A percentile compares a stretch with the other conserved stretches of the same genome.
Conservation (phyloP, 2,888 invertebrate genomes). For the Pandemis heparana region DNA sequence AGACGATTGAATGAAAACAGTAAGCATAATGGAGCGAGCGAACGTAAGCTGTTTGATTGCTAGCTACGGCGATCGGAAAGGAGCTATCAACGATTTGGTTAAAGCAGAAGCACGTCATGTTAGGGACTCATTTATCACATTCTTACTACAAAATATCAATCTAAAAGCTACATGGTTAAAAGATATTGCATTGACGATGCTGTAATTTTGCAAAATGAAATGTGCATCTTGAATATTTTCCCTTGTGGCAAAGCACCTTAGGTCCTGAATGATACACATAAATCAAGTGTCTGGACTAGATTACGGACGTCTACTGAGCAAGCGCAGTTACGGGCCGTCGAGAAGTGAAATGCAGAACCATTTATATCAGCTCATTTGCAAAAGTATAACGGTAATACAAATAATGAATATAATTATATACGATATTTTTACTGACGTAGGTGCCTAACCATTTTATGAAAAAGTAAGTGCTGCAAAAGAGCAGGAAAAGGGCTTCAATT, state of each 20-base stretch:
- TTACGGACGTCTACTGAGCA: constrained; percentile 42
- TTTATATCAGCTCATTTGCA: constrained; percentile 42
- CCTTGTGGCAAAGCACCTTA: constrained; percentile 35
- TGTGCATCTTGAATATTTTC: constrained; percentile 23
- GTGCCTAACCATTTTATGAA: too few relatives aligned
- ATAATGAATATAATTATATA: background rate
- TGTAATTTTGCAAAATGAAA: constrained; percentile 12
- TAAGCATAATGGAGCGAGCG: constrained; percentile 51
- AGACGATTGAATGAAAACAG: constrained; percentile 72
- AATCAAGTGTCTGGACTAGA: constrained; percentile 42
- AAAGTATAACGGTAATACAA: constrained; percentile 26
- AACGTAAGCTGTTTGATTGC: constrained; percentile 45
- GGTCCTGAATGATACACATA: constrained; percentile 42
- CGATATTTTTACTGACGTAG: too few relatives aligned
- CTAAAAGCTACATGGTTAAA: background rate
- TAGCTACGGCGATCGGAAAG: constrained; percentile 29
- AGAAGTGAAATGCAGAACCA: constrained; percentile 42
- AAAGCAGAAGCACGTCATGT: constrained; percentile 31
- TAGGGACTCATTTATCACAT: background rate
- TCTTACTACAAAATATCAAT: background rate
- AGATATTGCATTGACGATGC: background rate
- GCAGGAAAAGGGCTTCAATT: too few relatives aligned
- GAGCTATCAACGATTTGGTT: constrained; percentile 28
- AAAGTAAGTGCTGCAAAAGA: too few relatives aligned
- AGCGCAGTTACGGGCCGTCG: constrained; percentile 42